phyloP scores from a whole-genome alignment of 2,113 vertebrate species.

The Anser brachyrhynchus region DNA sequence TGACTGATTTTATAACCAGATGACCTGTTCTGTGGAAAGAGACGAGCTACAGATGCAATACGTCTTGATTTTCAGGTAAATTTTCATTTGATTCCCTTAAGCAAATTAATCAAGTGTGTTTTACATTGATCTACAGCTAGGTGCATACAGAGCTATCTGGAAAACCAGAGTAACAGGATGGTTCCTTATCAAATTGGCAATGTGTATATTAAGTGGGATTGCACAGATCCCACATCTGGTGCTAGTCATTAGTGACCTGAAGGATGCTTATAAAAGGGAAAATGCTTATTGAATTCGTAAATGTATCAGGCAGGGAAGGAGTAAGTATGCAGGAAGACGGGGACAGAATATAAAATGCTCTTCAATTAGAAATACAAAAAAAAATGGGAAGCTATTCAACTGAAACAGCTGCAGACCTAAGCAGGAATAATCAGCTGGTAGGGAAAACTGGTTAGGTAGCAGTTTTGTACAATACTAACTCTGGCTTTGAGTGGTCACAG shows the following conservation, averaged over 20 bases:
- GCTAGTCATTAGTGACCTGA: background rate
- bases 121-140: background rate
- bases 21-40: background rate
- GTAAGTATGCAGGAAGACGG: background rate
- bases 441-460: conserved; percentile 15
- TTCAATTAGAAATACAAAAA: background rate
- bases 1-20: background rate
- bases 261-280: background rate
- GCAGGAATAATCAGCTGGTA: background rate
- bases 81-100: background rate
- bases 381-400: background rate
- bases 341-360: background rate
- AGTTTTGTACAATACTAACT: background rate
- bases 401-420: background rate
- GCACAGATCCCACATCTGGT: background rate
- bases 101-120: background rate
- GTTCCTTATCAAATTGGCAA: background rate
- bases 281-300: background rate
- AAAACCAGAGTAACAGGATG: background rate
- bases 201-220: background rate
- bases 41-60: background rate
- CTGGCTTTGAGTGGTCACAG: background rate
- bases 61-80: background rate
- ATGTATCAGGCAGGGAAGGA: background rate
- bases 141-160: background rate